Evolutionary conservation across 2,113 vertebrate genomes (phyloP), one percentile per base, ranked within the genome.

Genomic region (Larimichthys crocea): DNA sequence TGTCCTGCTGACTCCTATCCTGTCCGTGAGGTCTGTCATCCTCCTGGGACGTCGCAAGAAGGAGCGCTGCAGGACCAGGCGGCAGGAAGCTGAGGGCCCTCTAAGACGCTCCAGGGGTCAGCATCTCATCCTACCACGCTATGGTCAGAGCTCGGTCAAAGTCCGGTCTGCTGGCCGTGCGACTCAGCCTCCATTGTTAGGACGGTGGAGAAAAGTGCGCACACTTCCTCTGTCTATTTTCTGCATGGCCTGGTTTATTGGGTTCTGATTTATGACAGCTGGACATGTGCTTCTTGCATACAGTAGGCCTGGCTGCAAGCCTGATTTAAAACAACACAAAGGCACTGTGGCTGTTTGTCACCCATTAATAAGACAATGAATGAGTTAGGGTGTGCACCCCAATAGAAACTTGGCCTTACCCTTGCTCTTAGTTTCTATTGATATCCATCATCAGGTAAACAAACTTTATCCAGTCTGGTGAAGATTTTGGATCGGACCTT

Each of bases 141-240:
- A 15, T 9, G 12, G 64, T 26, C 42, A 52, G 53, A 82, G 20
- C 69, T 60, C 74, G 44, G 60, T 82, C 44, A 63, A 76, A 88
- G 78, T 90, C 86, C 74, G 80, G 86, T 91, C 68, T 77, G 70
- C 64, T 64, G 80, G 79, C 74, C 14, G 26, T 20, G 56, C 69
- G 46, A 16, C 73, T 81, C 64, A 61, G 69, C 62, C 76, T 79
- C 92, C 80, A 95, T 95, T 95, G 95, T 95, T 93, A 69, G 49
- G 76, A 66, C 2, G 12, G 73, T 77, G 75, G 69, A 84, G 80
- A 88, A 87, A 88, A 26, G 74, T 57, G 79, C 35, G 10, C 89
- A 78, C 50, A 74, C 91, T 94, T 94, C 94, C 91, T 91, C 53
- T 79, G 89, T 91, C 92, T 94, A 90, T 94, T 93, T 94, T 93